Evolutionary conservation across 2,113 vertebrate species (phyloP).

Genomic region (Canis aureus): DNA sequence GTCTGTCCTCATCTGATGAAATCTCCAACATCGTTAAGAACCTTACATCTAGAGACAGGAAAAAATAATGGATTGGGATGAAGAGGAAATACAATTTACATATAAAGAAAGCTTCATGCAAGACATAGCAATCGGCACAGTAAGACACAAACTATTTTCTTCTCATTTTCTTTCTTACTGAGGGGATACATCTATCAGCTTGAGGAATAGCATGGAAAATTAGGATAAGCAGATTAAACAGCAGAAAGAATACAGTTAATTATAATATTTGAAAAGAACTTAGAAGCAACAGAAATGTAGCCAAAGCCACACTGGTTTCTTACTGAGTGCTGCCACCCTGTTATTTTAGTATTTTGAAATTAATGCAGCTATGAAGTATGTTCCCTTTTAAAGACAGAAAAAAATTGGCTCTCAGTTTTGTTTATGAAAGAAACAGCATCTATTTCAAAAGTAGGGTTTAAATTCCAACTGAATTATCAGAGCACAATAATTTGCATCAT

Average conservation of each 20-base stretch:
- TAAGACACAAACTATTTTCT: slow-evolving; percentile 51
- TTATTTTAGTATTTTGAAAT: slow-evolving; percentile 62
- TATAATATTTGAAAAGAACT: slow-evolving; percentile 64
- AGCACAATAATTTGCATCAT: slow-evolving; percentile 64
- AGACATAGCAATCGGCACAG: not conserved
- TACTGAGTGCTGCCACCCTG: slow-evolving; percentile 81
- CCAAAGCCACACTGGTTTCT: slow-evolving; percentile 79
- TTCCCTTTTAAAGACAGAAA: slow-evolving; percentile 28
- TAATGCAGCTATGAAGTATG: slow-evolving; percentile 54
- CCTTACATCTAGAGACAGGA: slow-evolving; percentile 57
- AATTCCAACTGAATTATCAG: slow-evolving; percentile 63
- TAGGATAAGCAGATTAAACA: slow-evolving; percentile 74
- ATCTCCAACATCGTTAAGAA: slow-evolving; percentile 46
- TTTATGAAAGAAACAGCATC: slow-evolving; percentile 57
- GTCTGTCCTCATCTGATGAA: slow-evolving; percentile 59
- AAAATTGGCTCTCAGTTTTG: slow-evolving; percentile 49
- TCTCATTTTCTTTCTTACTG: slow-evolving; percentile 54
- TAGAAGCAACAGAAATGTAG: slow-evolving; percentile 78
- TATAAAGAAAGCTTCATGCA: slow-evolving; percentile 72
- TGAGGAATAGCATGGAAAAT: slow-evolving; percentile 62
- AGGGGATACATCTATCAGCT: slow-evolving; percentile 30
- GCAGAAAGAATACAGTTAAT: slow-evolving; percentile 59
- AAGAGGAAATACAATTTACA: slow-evolving; percentile 49
- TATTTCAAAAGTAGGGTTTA: slow-evolving; percentile 65
- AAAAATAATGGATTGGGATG: slow-evolving; percentile 66